These are phyloP conservation scores for Bellardia bayeri DNA, from an alignment of 2,888 invertebrate species.

Conservation along the genomic window DNA sequence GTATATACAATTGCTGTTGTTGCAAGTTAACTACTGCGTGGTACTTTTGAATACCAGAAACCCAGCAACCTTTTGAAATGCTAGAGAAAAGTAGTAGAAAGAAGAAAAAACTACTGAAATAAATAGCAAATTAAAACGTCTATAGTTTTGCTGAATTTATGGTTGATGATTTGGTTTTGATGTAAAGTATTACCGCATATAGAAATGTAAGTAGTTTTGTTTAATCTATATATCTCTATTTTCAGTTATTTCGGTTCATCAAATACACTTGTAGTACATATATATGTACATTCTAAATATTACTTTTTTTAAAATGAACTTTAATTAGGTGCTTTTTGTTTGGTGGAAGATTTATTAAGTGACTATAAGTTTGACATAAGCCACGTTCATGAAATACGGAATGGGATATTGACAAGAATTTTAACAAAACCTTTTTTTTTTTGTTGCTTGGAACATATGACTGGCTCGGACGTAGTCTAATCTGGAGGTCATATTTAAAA, in stretches of 20 bases:
- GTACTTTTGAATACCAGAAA: background rate
- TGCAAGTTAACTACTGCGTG: conserved; percentile 8
- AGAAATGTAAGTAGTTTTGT: background rate
- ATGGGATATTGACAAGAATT: no score
- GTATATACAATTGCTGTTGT: conserved; percentile 9
- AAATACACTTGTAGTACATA: background rate
- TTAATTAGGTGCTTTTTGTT: no score
- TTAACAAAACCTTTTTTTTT: no score
- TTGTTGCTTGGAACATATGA: no score
- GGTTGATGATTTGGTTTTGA: background rate
- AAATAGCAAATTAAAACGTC: background rate
- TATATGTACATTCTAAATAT: background rate
- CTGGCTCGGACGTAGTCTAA: no score
- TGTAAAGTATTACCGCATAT: background rate
- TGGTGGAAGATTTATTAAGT: no score
- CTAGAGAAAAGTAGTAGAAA: background rate
- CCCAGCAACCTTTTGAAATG: background rate
- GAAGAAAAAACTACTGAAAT: background rate
- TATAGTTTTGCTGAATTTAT: background rate
- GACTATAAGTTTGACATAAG: no score
- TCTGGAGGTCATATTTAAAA: no score
- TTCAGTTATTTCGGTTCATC: background rate
- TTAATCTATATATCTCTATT: background rate
- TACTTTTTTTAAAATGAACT: no score
- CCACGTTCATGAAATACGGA: no score